These are phyloP conservation scores for Eulemur rubriventer DNA, from an alignment of 2,797 vertebrate genomes.

Conservation along the genomic window DNA sequence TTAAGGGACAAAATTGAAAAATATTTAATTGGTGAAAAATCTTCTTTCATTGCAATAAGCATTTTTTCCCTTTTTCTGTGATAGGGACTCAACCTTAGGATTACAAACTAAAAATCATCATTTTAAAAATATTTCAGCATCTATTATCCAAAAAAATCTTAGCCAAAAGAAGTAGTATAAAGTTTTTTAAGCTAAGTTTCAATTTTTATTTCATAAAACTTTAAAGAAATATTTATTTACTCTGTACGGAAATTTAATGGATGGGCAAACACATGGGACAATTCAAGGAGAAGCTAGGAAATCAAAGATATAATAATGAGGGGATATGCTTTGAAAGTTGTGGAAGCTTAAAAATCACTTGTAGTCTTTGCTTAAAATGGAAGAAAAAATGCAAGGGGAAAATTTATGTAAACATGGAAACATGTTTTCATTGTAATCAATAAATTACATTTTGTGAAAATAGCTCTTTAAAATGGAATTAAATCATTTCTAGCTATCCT, in stretches of 20 bases:
- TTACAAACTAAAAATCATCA: neutral
- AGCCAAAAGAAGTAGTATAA: neutral
- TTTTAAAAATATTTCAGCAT: neutral
- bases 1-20: neutral
- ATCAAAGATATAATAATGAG: neutral
- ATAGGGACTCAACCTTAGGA: neutral
- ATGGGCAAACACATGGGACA: neutral
- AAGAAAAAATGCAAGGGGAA: neutral
- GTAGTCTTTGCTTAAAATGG: neutral
- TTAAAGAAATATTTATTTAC: neutral
- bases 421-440: neutral
- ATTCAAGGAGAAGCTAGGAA: neutral
- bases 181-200: neutral
- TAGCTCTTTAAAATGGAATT: neutral
- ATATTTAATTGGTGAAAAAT: neutral
- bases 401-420: neutral
- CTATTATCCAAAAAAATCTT: neutral
- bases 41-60: neutral
- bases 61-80: neutral
- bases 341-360: neutral
- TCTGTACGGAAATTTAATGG: neutral
- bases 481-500: neutral
- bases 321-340: neutral
- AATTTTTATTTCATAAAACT: neutral
- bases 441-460: neutral